These are phyloP conservation scores for Stichopus horrens DNA, from an alignment of 53 echinoderm and acorn worm genomes.

Conservation along the genomic window DNA sequence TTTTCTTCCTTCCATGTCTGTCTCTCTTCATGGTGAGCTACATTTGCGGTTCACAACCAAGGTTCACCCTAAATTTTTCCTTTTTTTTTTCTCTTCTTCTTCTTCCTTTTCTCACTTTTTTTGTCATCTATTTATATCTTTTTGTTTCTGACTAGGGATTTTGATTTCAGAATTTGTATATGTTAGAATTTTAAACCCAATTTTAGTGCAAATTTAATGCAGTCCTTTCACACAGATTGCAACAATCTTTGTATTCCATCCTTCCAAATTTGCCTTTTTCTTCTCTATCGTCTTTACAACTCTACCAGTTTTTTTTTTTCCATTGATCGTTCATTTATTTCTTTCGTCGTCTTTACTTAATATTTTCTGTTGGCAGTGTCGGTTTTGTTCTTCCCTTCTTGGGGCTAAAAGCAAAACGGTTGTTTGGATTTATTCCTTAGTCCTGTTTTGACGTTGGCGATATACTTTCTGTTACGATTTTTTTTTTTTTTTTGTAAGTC, in stretches of 20 bases:
- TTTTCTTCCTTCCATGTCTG: background rate
- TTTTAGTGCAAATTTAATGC: conserved; percentile 42
- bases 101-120: background rate
- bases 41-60: background rate
- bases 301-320: background rate
- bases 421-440: background rate
- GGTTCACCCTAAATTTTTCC: background rate
- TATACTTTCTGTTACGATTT: background rate
- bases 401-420: background rate
- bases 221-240: conserved; percentile 34
- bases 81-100: background rate
- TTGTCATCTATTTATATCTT: background rate
- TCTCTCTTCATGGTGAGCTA: background rate
- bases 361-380: background rate
- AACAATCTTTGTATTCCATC: conserved; percentile 45
- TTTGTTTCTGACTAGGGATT: conserved; percentile 11
- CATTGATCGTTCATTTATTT: background rate
- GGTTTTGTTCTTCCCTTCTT: background rate
- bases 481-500: background rate
- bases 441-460: conserved; percentile 17
- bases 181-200: conserved; percentile 35
- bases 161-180: conserved; percentile 44
- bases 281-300: background rate
- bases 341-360: background rate
- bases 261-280: conserved; percentile 42